phyloP scores from a whole-genome alignment of 2,113 vertebrate species.

The Gadus chalcogrammus region DNA sequence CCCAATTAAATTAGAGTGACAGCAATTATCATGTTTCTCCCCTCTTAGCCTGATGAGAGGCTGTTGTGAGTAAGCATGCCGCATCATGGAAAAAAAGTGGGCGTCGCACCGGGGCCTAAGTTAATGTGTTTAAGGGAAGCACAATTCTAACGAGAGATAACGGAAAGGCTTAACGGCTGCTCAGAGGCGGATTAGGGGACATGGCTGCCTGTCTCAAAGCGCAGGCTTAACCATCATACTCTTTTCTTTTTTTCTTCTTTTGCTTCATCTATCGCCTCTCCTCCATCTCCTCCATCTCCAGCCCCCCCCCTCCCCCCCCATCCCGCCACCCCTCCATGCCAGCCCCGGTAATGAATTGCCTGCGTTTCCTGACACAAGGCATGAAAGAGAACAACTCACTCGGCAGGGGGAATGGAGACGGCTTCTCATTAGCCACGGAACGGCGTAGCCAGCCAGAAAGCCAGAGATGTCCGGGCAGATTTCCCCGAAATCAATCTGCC shows the following conservation, averaged over 20 bases:
- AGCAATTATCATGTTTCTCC: slow-evolving; percentile 54
- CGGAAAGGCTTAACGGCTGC: slow-evolving; percentile 68
- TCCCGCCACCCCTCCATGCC: too few species aligned
- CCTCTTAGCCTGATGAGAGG: slow-evolving; percentile 39
- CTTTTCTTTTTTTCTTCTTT: slow-evolving; percentile 21
- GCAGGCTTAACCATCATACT: slow-evolving; percentile 67
- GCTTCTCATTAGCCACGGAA: slow-evolving; percentile 64
- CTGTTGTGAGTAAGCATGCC: slow-evolving; percentile 35
- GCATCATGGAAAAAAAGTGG: slow-evolving; percentile 45
- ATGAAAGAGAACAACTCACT: slow-evolving; percentile 57
- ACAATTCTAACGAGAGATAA: slow-evolving; percentile 77
- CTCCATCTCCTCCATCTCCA: too few species aligned
- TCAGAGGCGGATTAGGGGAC: slow-evolving; percentile 71
- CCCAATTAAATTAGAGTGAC: slow-evolving; percentile 63
- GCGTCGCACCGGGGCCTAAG: slow-evolving; percentile 52
- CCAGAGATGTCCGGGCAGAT: slow-evolving; percentile 52
- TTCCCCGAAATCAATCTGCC: slow-evolving; percentile 56
- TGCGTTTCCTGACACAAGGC: slow-evolving; percentile 58
- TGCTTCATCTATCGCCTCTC: slow-evolving; percentile 23
- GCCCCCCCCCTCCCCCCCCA: too few species aligned
- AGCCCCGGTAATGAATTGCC: slow-evolving; percentile 54
- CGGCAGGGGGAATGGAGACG: slow-evolving; percentile 44
- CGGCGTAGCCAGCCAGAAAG: slow-evolving; percentile 54
- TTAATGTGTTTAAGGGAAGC: slow-evolving; percentile 76
- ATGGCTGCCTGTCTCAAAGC: slow-evolving; percentile 70